Evolutionary conservation across 2,888 invertebrate species (phyloP).

Genomic region (Malthinus seriepunctatus): DNA sequence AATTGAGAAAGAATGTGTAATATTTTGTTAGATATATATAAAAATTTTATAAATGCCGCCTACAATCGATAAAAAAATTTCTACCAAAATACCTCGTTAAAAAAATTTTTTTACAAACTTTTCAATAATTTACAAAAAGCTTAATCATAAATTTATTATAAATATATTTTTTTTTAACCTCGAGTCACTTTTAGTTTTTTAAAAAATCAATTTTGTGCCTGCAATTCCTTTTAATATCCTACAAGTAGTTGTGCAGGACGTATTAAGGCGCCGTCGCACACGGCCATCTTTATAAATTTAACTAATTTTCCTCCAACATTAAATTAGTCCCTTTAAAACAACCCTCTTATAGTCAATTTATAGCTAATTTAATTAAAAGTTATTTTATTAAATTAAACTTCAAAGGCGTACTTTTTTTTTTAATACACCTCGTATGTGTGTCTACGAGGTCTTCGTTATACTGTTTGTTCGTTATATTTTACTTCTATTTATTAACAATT

Average conservation of each 20-base stretch:
- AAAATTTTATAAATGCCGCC: slow-evolving; percentile 8
- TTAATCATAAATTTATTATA: not conserved
- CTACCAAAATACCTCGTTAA: not conserved
- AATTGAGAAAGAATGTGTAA: slow-evolving; percentile 40
- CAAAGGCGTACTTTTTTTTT: too few relatives aligned
- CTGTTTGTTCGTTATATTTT: too few relatives aligned
- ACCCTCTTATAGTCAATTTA: too few relatives aligned
- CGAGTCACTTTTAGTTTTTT: not conserved
- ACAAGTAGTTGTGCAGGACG: slow-evolving; percentile 11
- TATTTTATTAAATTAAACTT: too few relatives aligned
- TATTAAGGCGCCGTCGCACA: slow-evolving; percentile 3
- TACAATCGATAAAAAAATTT: not conserved
- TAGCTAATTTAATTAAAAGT: too few relatives aligned
- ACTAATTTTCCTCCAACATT: too few relatives aligned
- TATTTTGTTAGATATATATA: slow-evolving; percentile 7
- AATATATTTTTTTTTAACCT: not conserved
- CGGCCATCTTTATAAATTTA: not conserved
- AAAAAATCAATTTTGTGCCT: slow-evolving; percentile 8
- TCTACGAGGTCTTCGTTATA: too few relatives aligned
- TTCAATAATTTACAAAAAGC: not conserved
- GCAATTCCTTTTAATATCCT: slow-evolving; percentile 7
- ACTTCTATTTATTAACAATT: too few relatives aligned
- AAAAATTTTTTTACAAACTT: not conserved
- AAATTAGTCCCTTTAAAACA: too few relatives aligned
- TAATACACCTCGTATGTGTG: too few relatives aligned